Evolutionary conservation across 2,888 invertebrate species (phyloP).

Genomic region (Odontocerum albicorne): DNA sequence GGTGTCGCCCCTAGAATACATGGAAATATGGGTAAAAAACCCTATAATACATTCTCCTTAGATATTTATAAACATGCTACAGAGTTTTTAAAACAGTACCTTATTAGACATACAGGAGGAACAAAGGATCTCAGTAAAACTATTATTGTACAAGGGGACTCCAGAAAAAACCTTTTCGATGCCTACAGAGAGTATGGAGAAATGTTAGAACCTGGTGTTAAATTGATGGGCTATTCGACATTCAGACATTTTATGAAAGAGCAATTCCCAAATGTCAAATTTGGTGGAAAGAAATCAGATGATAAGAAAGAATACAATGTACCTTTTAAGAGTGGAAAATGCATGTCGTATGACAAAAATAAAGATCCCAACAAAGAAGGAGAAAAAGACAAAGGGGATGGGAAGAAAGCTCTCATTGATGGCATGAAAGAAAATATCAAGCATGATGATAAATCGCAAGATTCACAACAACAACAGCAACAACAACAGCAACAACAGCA

Average conservation of each 20-base stretch:
- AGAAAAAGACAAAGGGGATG: constrained; percentile 49
- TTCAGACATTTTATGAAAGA: constrained; percentile 81
- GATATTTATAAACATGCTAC: constrained; percentile 79
- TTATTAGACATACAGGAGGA: constrained; percentile 65
- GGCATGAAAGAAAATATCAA: constrained; percentile 48
- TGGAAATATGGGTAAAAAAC: constrained; percentile 78
- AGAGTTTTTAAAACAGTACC: constrained; percentile 72
- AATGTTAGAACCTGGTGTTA: constrained; percentile 68
- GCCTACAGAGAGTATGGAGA: constrained; percentile 74
- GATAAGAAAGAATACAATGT: constrained; percentile 49
- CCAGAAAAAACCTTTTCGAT: constrained; percentile 72
- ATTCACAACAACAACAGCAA: constrained; percentile 42
- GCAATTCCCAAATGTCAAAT: constrained; percentile 77
- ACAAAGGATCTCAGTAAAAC: constrained; percentile 55
- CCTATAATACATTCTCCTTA: constrained; percentile 77
- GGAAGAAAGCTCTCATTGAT: constrained; percentile 55
- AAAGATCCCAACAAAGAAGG: constrained; percentile 56
- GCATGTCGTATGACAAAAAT: constrained; percentile 57
- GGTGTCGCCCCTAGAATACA: constrained; percentile 78
- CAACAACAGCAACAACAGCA: constrained; percentile 47
- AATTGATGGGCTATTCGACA: constrained; percentile 79
- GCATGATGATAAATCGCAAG: constrained; percentile 33
- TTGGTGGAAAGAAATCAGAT: constrained; percentile 63
- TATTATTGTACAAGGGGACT: constrained; percentile 56
- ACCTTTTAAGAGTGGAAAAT: constrained; percentile 58